Evolutionary conservation across 1,140 invertebrate species (phyloP).

Genomic region (Phymorhynchus buccinoides): DNA sequence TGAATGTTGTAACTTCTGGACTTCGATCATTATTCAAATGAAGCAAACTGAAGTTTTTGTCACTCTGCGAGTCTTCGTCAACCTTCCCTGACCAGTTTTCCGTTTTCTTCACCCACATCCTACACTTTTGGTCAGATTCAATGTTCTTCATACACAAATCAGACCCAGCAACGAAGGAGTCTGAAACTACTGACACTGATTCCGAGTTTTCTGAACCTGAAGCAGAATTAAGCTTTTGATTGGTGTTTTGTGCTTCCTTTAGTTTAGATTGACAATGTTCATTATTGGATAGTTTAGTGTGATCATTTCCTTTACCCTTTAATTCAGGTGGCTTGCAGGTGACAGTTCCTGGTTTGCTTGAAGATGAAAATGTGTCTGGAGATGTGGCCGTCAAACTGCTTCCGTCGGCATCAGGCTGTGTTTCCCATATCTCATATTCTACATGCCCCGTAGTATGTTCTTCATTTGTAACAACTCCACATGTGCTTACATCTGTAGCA

Average conservation of each 20-base stretch:
- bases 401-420: too few relatives aligned
- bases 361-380: not conserved
- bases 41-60: not conserved
- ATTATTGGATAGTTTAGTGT: not conserved
- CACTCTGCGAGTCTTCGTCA: not conserved
- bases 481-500: not conserved
- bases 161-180: not conserved
- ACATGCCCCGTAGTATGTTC: not conserved
- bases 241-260: not conserved
- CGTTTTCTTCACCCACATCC: not conserved
- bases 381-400: too few relatives aligned
- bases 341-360: not conserved
- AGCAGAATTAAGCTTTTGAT: not conserved
- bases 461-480: not conserved
- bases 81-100: not conserved
- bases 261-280: not conserved
- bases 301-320: not conserved
- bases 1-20: not conserved
- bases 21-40: not conserved
- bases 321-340: not conserved
- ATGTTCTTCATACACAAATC: not conserved
- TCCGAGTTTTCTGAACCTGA: slow-evolving; percentile 1
- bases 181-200: not conserved
- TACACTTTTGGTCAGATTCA: not conserved
- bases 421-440: not conserved